These are phyloP conservation scores for Scolanthus callimorphus DNA, from an alignment of 92 coral and sea anemone genomes.

Conservation along the genomic window DNA sequence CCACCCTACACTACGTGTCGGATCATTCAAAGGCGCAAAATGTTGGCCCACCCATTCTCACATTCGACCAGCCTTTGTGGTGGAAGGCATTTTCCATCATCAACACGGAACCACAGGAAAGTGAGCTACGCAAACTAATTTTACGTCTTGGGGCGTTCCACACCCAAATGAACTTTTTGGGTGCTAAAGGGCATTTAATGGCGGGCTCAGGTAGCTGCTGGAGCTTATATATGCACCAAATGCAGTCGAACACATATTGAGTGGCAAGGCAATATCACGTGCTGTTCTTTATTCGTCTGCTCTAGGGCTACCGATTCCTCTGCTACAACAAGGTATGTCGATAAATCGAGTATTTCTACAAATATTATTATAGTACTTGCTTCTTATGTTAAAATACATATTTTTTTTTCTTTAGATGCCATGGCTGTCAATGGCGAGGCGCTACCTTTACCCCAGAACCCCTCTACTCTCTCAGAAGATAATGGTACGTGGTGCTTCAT, in stretches of 20 bases:
- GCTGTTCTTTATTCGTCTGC: slow-evolving; percentile 3
- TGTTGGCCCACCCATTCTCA: slow-evolving; percentile 16
- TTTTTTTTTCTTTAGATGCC: too few species aligned
- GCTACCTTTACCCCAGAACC: too few species aligned
- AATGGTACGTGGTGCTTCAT: too few species aligned
- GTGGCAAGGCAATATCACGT: slow-evolving; percentile 10
- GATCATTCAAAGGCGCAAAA: slow-evolving; percentile 23
- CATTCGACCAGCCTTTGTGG: slow-evolving; percentile 55
- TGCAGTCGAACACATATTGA: slow-evolving; percentile 35
- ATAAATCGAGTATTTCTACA: too few species aligned
- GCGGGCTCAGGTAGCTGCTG: slow-evolving; percentile 34
- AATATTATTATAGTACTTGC: too few species aligned
- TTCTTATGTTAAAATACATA: too few species aligned
- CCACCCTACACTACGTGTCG: not conserved
- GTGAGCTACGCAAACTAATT: slow-evolving; percentile 7
- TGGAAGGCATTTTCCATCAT: slow-evolving; percentile 31
- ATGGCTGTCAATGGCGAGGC: too few species aligned
- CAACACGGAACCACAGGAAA: slow-evolving; percentile 24
- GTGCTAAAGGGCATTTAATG: slow-evolving; percentile 33
- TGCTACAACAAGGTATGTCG: too few species aligned
- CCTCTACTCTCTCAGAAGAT: too few species aligned
- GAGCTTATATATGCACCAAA: slow-evolving; percentile 34
- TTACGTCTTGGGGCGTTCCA: slow-evolving; percentile 32
- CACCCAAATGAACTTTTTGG: slow-evolving; percentile 43
- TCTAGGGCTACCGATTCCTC: too few species aligned